Evolutionary conservation across 53 echinoderm and acorn worm species (phyloP), one percentile per base, ranked within the genome.

Genomic region (Arbacia lixula): DNA sequence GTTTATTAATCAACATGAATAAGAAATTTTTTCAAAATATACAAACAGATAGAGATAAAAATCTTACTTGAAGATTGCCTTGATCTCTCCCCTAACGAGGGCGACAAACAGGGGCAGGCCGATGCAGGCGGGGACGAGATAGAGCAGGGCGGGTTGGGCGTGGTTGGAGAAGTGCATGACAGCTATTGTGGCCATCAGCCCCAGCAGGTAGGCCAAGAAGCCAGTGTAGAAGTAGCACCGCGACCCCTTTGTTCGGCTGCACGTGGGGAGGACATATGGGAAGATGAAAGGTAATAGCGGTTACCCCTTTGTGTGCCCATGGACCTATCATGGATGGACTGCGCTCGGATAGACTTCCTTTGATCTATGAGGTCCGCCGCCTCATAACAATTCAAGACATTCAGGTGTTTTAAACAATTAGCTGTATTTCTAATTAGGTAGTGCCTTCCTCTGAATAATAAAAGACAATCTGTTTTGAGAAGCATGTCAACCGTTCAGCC

Each of bases 121-220:
- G 57, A 98, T 98, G 52, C 98, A 98, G 6, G 92, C 92, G 5
- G 98, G 98, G 20, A 98, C 98, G 62, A 98, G 76, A 88, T 98
- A 98, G 33, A 98, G 83, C 51, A 98, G 83, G 39, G 98, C 98
- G 0, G 98, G 98, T 71, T 98, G 98, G 62, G 98, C 98, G 36
- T 98, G 98, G 66, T 98, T 98, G 92, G 91, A 98, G 84, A 92
- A 87, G 52, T 98, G 98, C 94, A 98, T 92, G 51, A 98, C 94
- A 9, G 91, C 93, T 17, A 98, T 98, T 60, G 98, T 98, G 37
- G 90, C 90, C 68, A 92, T 54, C 11, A 98, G 92, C 8, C 98
- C 98, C 22, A 92, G 84, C 26, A 94, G 84, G 69, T 98, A 98
- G 33, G 98, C 98, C 27, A 84, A 37, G 31, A 98, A 94, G 17